A percentile compares a stretch with the other conserved stretches of the same genome.
phyloP scores from a whole-genome alignment of 2,888 invertebrate genomes.

The Apotomis betuletana region DNA sequence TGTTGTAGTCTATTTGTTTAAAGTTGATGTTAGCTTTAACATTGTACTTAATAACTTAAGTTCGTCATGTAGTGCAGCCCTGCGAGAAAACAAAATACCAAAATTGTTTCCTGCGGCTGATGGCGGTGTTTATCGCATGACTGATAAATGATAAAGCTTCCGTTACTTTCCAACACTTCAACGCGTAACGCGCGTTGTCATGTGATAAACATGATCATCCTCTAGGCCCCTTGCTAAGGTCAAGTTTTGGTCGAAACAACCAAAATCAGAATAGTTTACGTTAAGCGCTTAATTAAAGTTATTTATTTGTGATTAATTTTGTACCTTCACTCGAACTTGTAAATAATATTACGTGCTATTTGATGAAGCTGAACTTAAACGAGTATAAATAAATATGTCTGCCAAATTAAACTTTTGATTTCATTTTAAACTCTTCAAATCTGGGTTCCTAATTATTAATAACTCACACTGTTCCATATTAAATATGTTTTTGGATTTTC shows the following conservation, averaged over 20 bases:
- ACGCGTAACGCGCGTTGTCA: too few species aligned
- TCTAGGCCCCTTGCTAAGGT: slow-evolving; percentile 48
- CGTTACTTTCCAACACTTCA: too few species aligned
- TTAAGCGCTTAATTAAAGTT: slow-evolving; percentile 69
- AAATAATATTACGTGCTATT: slow-evolving; percentile 78
- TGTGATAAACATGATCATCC: too few species aligned
- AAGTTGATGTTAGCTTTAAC: slow-evolving; percentile 69
- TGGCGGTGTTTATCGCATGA: too few species aligned
- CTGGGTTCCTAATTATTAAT: too few species aligned
- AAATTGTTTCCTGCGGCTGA: slow-evolving; percentile 57
- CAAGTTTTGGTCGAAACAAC: slow-evolving; percentile 68
- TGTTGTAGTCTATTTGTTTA: slow-evolving; percentile 65
- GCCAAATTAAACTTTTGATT: slow-evolving; percentile 78
- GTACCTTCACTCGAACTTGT: slow-evolving; percentile 78
- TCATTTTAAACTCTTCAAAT: slow-evolving; percentile 38
- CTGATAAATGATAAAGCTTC: too few species aligned
- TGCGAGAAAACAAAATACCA: slow-evolving; percentile 60
- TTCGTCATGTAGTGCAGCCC: slow-evolving; percentile 58
- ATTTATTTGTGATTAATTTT: slow-evolving; percentile 80
- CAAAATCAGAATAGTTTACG: slow-evolving; percentile 75
- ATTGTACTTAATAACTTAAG: slow-evolving; percentile 66
- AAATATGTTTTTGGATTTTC: too few species aligned
- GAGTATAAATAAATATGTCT: slow-evolving; percentile 83
- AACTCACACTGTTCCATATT: too few species aligned
- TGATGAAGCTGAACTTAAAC: slow-evolving; percentile 79